A percentile compares a stretch with the other conserved stretches of the same genome.
phyloP scores from a whole-genome alignment of 2,113 vertebrate species.

The Odocoileus hemionus region DNA sequence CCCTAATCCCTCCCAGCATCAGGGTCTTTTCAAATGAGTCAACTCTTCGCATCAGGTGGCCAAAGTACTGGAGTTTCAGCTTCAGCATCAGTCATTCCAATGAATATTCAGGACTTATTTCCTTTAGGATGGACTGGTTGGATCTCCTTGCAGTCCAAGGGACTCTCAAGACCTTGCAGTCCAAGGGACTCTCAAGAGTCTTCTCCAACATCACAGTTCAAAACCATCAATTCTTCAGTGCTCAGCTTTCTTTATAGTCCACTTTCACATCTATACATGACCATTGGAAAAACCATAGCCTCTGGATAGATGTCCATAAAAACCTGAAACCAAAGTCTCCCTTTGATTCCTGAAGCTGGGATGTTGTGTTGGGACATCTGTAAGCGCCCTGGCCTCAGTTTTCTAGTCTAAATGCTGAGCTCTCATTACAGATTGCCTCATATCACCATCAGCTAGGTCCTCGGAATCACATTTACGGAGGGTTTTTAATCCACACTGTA shows the following conservation, averaged over 20 bases:
- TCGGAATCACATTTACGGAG: not conserved
- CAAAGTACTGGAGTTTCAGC: not conserved
- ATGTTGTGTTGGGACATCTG: too few relatives aligned
- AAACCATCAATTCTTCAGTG: not conserved
- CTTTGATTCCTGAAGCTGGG: not conserved
- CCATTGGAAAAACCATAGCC: not conserved
- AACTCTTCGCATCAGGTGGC: fast-evolving
- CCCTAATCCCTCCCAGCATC: not conserved
- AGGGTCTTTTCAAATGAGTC: not conserved
- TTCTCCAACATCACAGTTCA: not conserved
- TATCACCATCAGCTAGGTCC: fast-evolving
- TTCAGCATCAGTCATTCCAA: not conserved
- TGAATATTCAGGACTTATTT: not conserved
- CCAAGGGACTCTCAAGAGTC: not conserved
- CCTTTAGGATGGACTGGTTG: not conserved
- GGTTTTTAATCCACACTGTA: fast-evolving
- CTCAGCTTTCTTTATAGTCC: not conserved
- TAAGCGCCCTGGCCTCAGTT: not conserved
- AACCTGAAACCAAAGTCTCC: not conserved
- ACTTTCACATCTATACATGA: not conserved
- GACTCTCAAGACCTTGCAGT: not conserved
- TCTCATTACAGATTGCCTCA: fast-evolving
- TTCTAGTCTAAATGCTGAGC: not conserved
- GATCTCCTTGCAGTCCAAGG: fast-evolving
- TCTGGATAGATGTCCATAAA: fast-evolving